Conservation (phyloP, 2,797 vertebrate species). For the Allenopithecus nigroviridis region DNA sequence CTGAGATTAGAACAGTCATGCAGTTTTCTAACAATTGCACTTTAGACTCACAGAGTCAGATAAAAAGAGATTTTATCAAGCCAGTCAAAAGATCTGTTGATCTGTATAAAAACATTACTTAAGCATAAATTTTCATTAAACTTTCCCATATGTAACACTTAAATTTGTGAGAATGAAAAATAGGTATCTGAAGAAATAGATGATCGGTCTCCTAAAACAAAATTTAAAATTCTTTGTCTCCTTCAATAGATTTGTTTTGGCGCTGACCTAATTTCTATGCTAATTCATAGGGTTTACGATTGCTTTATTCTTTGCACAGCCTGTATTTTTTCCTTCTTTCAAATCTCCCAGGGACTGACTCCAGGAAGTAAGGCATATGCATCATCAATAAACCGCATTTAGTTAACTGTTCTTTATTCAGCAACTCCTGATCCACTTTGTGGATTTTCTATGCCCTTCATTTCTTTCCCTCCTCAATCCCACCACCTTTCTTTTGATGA, state of each 20-base stretch:
- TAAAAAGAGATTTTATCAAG: slow-evolving; percentile 38
- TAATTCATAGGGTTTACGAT: slow-evolving; percentile 60
- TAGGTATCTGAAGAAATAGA: not conserved
- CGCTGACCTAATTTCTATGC: slow-evolving; percentile 66
- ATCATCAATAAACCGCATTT: slow-evolving; percentile 32
- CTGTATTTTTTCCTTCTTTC: slow-evolving; percentile 44
- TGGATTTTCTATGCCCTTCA: slow-evolving; percentile 57
- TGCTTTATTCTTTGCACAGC: slow-evolving; percentile 46
- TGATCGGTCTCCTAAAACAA: not conserved
- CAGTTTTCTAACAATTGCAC: not conserved
- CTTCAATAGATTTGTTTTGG: slow-evolving; percentile 43
- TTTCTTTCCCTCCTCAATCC: slow-evolving; percentile 27
- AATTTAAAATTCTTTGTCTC: slow-evolving; percentile 42
- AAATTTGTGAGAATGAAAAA: not conserved
- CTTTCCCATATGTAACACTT: not conserved
- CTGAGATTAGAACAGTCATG: not conserved
- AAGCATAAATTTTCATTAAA: slow-evolving; percentile 19
- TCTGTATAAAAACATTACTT: not conserved
- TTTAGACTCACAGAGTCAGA: not conserved
- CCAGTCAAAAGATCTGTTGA: not conserved
- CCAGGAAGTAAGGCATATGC: not conserved
- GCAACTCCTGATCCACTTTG: slow-evolving; percentile 39
- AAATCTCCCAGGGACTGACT: not conserved
- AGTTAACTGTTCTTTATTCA: slow-evolving; percentile 49
- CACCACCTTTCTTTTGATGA: slow-evolving; percentile 63